Percentiles rank a stretch among this genome's conserved stretches.
These are phyloP conservation scores for Falco cherrug DNA, from an alignment of 2,797 vertebrate genomes.

Conservation along the genomic window DNA sequence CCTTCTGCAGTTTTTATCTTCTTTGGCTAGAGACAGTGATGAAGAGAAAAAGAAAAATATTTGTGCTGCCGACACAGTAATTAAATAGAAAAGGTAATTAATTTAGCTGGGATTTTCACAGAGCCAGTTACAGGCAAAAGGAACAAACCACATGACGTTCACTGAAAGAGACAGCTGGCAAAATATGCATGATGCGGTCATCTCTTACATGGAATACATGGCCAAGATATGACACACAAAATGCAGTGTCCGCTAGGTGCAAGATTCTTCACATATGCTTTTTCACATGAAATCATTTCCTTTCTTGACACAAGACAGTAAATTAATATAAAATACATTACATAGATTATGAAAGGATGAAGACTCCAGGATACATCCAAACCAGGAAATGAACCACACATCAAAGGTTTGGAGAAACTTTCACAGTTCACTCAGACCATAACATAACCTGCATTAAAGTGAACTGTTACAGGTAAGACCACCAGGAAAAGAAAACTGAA, in stretches of 20 bases:
- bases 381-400: not conserved
- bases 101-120: not conserved
- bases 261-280: not conserved
- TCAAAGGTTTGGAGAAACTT: not conserved
- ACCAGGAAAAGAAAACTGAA: not conserved
- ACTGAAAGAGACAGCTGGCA: not conserved
- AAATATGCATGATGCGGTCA: not conserved
- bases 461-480: not conserved
- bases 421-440: not conserved
- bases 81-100: not conserved
- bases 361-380: not conserved
- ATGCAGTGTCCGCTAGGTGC: not conserved
- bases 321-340: not conserved
- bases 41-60: not conserved
- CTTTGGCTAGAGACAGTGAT: not conserved
- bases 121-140: not conserved
- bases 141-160: not conserved
- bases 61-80: not conserved
- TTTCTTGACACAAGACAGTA: not conserved
- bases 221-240: not conserved
- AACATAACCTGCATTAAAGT: not conserved
- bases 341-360: not conserved
- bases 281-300: not conserved
- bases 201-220: not conserved
- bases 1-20: not conserved